These are phyloP conservation scores for Hemibagrus wyckioides DNA, from an alignment of 2,113 vertebrate species.

Conservation along the genomic window DNA sequence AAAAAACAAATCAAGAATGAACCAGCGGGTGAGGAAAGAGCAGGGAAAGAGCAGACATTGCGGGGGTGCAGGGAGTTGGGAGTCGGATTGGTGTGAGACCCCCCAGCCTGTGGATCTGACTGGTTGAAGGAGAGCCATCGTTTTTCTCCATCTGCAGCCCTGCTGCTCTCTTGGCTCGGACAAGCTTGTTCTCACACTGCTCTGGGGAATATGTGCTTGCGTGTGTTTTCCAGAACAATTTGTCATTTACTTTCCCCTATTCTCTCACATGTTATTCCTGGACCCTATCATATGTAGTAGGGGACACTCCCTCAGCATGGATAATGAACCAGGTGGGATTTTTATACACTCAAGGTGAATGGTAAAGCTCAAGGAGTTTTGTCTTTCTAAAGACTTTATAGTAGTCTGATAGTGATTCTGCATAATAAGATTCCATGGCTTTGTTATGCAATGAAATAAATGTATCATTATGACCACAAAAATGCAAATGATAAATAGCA, in stretches of 20 bases:
- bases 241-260: background rate
- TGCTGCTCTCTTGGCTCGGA: slow-evolving; percentile 55
- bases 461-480: background rate
- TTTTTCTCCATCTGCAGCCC: slow-evolving; percentile 52
- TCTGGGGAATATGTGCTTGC: slow-evolving; percentile 6
- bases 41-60: slow-evolving; percentile 45
- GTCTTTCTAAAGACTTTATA: background rate
- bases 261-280: slow-evolving; percentile 16
- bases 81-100: slow-evolving; percentile 48
- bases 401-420: background rate
- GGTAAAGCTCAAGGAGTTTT: background rate
- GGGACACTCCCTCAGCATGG: background rate
- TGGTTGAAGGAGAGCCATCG: slow-evolving; percentile 43
- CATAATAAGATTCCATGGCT: background rate
- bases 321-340: background rate
- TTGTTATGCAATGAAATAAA: background rate
- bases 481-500: slow-evolving; percentile 2
- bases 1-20: background rate
- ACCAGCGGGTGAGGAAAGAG: slow-evolving; percentile 7
- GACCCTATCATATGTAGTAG: background rate
- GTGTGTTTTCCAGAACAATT: slow-evolving; percentile 24
- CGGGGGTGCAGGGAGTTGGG: slow-evolving; percentile 23
- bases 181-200: slow-evolving; percentile 34
- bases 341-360: background rate
- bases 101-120: slow-evolving; percentile 40